A percentile compares a stretch with the other conserved stretches of the same genome.
Evolutionary conservation across 2,888 invertebrate species (phyloP).

Genomic region (Colletes collaris): DNA sequence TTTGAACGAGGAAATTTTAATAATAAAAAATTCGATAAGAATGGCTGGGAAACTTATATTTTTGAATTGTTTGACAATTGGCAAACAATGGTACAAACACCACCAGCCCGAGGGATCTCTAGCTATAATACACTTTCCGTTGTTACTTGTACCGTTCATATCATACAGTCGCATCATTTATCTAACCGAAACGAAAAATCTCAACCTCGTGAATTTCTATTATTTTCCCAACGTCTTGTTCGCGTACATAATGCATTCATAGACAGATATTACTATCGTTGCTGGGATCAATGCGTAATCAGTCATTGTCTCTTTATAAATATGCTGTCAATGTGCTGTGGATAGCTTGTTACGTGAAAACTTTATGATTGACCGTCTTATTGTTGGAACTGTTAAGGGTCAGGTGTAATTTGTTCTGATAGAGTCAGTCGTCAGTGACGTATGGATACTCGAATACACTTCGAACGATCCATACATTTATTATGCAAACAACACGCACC

Average conservation of each 20-base stretch:
- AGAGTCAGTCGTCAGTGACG: slow-evolving; percentile 45
- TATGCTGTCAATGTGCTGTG: slow-evolving; percentile 2
- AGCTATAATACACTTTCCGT: not conserved
- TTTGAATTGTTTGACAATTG: too few relatives aligned
- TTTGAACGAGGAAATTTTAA: too few relatives aligned
- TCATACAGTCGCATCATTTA: not conserved
- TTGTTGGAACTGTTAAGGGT: slow-evolving; percentile 43
- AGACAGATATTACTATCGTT: slow-evolving; percentile 21
- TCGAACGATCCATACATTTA: slow-evolving; percentile 21
- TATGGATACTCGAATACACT: slow-evolving; percentile 12
- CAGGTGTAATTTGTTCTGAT: slow-evolving; percentile 40
- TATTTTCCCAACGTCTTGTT: slow-evolving; percentile 23
- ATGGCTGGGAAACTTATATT: too few relatives aligned
- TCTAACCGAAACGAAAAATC: not conserved
- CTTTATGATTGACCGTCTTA: slow-evolving; percentile 9
- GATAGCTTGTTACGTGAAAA: slow-evolving; percentile 18
- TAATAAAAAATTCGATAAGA: too few relatives aligned
- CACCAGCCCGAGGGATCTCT: not conserved
- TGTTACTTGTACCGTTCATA: not conserved
- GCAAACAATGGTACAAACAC: too few relatives aligned
- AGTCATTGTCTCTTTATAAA: slow-evolving; percentile 30
- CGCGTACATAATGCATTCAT: not conserved
- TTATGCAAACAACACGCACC: not conserved
- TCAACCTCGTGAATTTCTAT: slow-evolving; percentile 19
- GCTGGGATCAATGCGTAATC: slow-evolving; percentile 57